Evolutionary conservation across 2,888 invertebrate species (phyloP).

Genomic region (Odontomyia ornata): DNA sequence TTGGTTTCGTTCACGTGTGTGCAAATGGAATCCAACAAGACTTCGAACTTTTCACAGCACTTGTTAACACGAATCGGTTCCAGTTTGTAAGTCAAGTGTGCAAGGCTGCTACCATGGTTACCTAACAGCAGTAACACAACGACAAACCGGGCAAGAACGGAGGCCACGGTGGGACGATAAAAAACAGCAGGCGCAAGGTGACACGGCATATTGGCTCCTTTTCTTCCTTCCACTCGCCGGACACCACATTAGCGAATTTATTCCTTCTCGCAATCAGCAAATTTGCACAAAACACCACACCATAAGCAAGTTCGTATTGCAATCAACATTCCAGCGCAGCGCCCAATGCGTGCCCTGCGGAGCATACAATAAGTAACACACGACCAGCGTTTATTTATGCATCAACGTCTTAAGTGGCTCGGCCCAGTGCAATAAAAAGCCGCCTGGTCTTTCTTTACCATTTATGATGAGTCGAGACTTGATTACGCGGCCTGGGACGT

Average conservation of each 20-base stretch:
- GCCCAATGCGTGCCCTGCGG: slow-evolving; percentile 1
- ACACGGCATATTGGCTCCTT: slow-evolving; percentile 34
- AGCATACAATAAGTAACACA: neutral
- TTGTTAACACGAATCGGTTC: slow-evolving; percentile 72
- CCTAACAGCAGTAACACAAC: slow-evolving; percentile 9
- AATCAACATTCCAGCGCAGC: neutral
- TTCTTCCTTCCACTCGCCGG: neutral
- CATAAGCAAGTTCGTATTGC: neutral
- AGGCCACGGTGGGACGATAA: neutral
- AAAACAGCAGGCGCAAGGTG: slow-evolving; percentile 12
- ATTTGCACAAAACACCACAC: neutral
- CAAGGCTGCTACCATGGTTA: slow-evolving; percentile 31
- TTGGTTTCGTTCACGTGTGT: slow-evolving; percentile 69
- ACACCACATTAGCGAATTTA: neutral
- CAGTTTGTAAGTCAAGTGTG: slow-evolving; percentile 38
- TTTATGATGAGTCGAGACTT: slow-evolving; percentile 16
- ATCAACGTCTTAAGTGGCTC: neutral
- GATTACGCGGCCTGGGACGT: slow-evolving; percentile 18
- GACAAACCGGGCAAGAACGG: neutral
- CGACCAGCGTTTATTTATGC: neutral
- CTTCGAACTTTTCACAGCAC: slow-evolving; percentile 79
- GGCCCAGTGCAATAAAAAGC: neutral
- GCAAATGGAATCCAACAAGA: slow-evolving; percentile 75
- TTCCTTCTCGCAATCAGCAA: neutral
- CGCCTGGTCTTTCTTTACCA: slow-evolving; percentile 15